A percentile compares a stretch with the other conserved stretches of the same genome.
Conservation (phyloP, 2,113 vertebrate genomes). For the Raja brachyura region DNA sequence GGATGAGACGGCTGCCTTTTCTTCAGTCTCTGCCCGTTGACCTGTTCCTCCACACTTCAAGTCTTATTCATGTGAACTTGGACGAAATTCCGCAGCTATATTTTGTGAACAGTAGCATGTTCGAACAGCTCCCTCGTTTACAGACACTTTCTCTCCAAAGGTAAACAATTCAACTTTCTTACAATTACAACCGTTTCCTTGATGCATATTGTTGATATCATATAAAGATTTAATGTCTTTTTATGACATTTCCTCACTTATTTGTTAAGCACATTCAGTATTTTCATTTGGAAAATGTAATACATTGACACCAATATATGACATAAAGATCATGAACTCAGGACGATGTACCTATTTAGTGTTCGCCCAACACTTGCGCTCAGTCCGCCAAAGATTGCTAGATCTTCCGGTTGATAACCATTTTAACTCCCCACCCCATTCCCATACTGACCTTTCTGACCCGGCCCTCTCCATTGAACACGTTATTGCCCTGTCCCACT, state of each 20-base stretch:
- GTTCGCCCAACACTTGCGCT: no score
- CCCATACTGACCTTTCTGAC: no score
- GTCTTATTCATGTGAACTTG: neutral
- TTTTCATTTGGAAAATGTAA: neutral
- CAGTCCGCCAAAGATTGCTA: no score
- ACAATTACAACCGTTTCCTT: neutral
- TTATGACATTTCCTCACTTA: neutral
- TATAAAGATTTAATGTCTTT: neutral
- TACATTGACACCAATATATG: neutral
- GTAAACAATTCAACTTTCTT: neutral
- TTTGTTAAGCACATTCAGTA: neutral
- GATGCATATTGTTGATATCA: neutral
- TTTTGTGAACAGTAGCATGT: conserved; percentile 25
- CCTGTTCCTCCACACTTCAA: neutral
- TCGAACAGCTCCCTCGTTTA: neutral
- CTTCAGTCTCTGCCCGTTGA: conserved; percentile 16
- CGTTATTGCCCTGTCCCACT: no score
- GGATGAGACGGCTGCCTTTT: neutral
- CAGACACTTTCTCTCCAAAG: conserved; percentile 13
- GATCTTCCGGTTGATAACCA: no score
- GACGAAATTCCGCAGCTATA: neutral
- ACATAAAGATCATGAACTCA: neutral
- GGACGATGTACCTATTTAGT: neutral
- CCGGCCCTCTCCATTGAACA: no score
- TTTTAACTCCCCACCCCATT: no score